Conservation (phyloP, 2,797 vertebrate genomes). For the Rallus crepitans region DNA sequence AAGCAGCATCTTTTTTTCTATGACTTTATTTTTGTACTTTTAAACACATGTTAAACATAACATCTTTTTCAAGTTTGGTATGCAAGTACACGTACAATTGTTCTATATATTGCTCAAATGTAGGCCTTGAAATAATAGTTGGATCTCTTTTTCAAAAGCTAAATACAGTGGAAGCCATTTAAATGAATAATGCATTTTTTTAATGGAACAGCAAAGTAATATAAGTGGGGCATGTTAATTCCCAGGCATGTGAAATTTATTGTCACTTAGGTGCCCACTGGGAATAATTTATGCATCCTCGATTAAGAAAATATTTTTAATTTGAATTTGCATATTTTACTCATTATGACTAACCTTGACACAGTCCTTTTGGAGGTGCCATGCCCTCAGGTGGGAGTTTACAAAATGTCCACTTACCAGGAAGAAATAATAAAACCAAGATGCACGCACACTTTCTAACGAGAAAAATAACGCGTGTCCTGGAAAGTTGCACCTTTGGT, state of each 20-base stretch:
- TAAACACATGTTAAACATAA: not conserved
- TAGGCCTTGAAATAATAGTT: not conserved
- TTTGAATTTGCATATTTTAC: slow-evolving; percentile 75
- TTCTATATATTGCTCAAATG: not conserved
- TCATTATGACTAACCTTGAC: slow-evolving; percentile 73
- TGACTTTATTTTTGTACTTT: not conserved
- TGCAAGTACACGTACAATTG: not conserved
- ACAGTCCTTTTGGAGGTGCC: slow-evolving; percentile 58
- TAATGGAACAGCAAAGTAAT: slow-evolving; percentile 63
- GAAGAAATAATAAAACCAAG: slow-evolving; percentile 17
- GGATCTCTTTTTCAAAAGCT: slow-evolving; percentile 28
- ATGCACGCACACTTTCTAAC: not conserved
- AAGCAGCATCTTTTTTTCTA: not conserved
- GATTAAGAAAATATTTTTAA: slow-evolving; percentile 77
- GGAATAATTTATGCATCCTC: slow-evolving; percentile 75
- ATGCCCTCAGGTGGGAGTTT: slow-evolving; percentile 48
- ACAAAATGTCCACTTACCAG: slow-evolving; percentile 40
- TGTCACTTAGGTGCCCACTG: slow-evolving; percentile 67
- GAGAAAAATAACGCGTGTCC: not conserved
- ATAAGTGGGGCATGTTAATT: slow-evolving; percentile 71
- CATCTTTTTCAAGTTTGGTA: not conserved
- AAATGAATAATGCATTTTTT: slow-evolving; percentile 69
- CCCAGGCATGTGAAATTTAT: slow-evolving; percentile 68
- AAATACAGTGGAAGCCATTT: slow-evolving; percentile 28
- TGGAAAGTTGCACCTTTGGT: not conserved